Evolutionary conservation across 2,113 vertebrate genomes (phyloP), one percentile per base, ranked within the genome.

Genomic region (Meriones unguiculatus): DNA sequence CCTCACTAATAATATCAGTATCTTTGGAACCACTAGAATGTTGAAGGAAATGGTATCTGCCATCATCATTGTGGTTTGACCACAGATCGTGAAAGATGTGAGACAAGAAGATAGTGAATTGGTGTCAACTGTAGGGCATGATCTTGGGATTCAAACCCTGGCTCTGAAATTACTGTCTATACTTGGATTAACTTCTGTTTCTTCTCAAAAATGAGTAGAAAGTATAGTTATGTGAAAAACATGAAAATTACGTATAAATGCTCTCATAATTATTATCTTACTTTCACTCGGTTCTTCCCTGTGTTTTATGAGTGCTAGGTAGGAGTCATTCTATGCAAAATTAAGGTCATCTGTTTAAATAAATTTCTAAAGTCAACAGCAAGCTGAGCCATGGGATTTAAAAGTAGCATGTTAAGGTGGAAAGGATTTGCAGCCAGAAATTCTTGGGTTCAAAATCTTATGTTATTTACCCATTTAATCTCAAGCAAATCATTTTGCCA

Each of bases 191-290:
- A 11, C n/a, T n/a, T 96, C 10, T 41, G 20, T 93, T 93, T 72
- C 22, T 94, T 52, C 90, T 84, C 25, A 80, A n/a, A 96, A 95
- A 75, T 94, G 97, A 89, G 81, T 12, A 80, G 87, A 41, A 64
- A 46, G 5, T 75, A 85, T 81, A 86, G 13, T 75, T 50, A 65
- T 70, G 11, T 89, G 35, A 87, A 82, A 30, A 77, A 86, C 46
- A 65, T 72, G 25, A 28, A 64, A 86, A 96, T 35, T 76, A 13
- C 46, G 38, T 59, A 32, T 50, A 70, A 78, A 76, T 72, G 28
- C 62, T 77, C 62, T 5, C 30, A 11, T 30, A 30, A 72, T 90
- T 95, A 7, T 93, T 30, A 76, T 77, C n/a, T 70, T 52, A 75
- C 17, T 2, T 14, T 78, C 17, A 85, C 41, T 96, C 12, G 2